A percentile compares a stretch with the other conserved stretches of the same genome.
phyloP scores from a whole-genome alignment of 2,888 invertebrate genomes.

The Troides aeacus region DNA sequence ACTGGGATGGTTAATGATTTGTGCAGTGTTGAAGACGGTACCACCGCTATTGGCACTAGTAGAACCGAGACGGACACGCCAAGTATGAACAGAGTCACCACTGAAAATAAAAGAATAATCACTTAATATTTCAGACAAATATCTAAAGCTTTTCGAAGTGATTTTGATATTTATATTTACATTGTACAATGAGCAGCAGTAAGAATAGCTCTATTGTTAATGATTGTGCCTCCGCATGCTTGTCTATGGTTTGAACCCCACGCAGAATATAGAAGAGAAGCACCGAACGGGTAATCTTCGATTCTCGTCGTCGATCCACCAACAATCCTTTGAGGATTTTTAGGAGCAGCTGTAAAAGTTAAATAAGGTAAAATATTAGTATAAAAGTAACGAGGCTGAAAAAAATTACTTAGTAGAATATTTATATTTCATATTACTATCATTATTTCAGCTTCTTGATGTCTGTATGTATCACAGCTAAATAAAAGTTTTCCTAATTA shows the following conservation, averaged over 20 bases:
- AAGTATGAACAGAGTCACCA: slow-evolving; percentile 33
- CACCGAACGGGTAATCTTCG: slow-evolving; percentile 35
- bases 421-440: background rate
- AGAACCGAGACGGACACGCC: slow-evolving; percentile 42
- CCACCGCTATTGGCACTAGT: slow-evolving; percentile 39
- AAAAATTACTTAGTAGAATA: background rate
- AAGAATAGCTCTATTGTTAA: slow-evolving; percentile 39
- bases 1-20: slow-evolving; percentile 37
- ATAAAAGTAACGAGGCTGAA: background rate
- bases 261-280: slow-evolving; percentile 32
- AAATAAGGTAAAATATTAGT: background rate
- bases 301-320: slow-evolving; percentile 37
- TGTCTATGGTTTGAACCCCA: slow-evolving; percentile 33
- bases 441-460: too few relatives aligned
- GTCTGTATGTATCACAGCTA: too few relatives aligned
- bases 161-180: slow-evolving; percentile 33
- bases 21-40: slow-evolving; percentile 28
- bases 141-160: background rate
- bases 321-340: slow-evolving; percentile 33
- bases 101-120: slow-evolving; percentile 13
- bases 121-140: background rate
- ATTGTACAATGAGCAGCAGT: slow-evolving; percentile 41
- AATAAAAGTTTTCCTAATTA: too few relatives aligned
- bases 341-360: background rate
- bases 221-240: slow-evolving; percentile 41